These are phyloP conservation scores for Clivina fossor DNA, from an alignment of 2,888 invertebrate species.

Conservation along the genomic window DNA sequence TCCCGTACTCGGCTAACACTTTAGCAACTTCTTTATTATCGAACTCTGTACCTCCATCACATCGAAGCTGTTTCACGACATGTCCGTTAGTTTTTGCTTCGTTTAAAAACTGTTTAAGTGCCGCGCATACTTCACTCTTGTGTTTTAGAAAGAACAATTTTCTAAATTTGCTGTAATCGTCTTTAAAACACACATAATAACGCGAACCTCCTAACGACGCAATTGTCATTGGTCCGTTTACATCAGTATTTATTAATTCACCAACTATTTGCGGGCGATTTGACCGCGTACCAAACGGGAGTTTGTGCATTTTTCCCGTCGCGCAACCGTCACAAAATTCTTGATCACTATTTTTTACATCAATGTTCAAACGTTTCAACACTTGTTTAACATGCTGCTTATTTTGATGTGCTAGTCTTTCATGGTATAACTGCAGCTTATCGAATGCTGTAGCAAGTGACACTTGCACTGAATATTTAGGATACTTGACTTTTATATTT, in stretches of 20 bases:
- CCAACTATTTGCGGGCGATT: slow-evolving; percentile 23
- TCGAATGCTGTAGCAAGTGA: no score
- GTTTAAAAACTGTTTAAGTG: slow-evolving; percentile 35
- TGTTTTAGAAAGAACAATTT: slow-evolving; percentile 33
- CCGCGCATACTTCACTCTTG: slow-evolving; percentile 36
- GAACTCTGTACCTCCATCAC: slow-evolving; percentile 29
- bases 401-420: no score
- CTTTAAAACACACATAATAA: slow-evolving; percentile 39
- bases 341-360: no score
- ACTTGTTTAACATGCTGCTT: no score
- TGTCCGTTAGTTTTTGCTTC: slow-evolving; percentile 34
- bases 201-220: slow-evolving; percentile 30
- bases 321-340: slow-evolving; percentile 43
- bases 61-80: slow-evolving; percentile 14
- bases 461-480: no score
- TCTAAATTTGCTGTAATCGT: slow-evolving; percentile 36
- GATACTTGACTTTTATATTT: no score
- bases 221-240: slow-evolving; percentile 38
- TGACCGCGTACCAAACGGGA: slow-evolving; percentile 18
- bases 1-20: slow-evolving; percentile 25
- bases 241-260: slow-evolving; percentile 38
- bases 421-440: no score
- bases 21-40: slow-evolving; percentile 15
- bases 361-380: no score
- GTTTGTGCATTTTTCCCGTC: slow-evolving; percentile 33